Evolutionary conservation across 2,888 invertebrate species (phyloP).

Genomic region (Acrobasis repandana): DNA sequence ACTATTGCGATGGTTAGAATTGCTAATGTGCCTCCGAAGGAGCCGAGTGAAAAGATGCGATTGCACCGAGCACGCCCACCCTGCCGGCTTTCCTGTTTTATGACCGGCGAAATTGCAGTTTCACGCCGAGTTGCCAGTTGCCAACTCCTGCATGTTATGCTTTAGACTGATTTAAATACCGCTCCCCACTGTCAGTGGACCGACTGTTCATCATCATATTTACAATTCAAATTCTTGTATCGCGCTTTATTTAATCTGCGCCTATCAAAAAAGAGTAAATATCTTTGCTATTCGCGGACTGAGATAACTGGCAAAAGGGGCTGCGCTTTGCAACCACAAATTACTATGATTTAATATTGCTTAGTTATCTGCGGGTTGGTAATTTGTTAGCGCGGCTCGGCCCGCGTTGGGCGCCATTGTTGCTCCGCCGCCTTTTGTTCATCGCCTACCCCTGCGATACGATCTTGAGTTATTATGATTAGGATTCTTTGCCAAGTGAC

Average conservation of each 20-base stretch:
- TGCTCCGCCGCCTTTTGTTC: slow-evolving; percentile 78
- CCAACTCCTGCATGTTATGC: slow-evolving; percentile 57
- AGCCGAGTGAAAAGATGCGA: slow-evolving; percentile 73
- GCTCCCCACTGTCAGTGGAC: slow-evolving; percentile 41
- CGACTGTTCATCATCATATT: slow-evolving; percentile 32
- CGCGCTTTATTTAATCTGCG: slow-evolving; percentile 10
- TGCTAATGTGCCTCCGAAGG: slow-evolving; percentile 68
- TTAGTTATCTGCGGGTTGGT: slow-evolving; percentile 80
- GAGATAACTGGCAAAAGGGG: slow-evolving; percentile 68
- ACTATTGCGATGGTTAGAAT: slow-evolving; percentile 74
- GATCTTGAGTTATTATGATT: slow-evolving; percentile 83
- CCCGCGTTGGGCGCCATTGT: slow-evolving; percentile 77
- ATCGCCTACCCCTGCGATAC: slow-evolving; percentile 74
- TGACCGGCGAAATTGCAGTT: slow-evolving; percentile 72
- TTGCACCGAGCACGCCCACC: slow-evolving; percentile 55
- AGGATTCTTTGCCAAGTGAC: slow-evolving; percentile 81
- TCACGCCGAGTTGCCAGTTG: slow-evolving; percentile 54
- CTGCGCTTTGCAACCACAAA: slow-evolving; percentile 76
- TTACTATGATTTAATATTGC: slow-evolving; percentile 83
- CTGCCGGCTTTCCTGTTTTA: slow-evolving; percentile 62
- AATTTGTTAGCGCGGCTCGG: slow-evolving; percentile 78
- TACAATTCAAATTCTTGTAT: slow-evolving; percentile 26
- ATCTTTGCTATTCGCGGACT: slow-evolving; percentile 46
- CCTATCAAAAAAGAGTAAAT: slow-evolving; percentile 50
- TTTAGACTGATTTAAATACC: slow-evolving; percentile 60